Evolutionary conservation across 2,888 invertebrate species (phyloP), one percentile per base, ranked within the genome.

Genomic region (Drosophila percnosoma): DNA sequence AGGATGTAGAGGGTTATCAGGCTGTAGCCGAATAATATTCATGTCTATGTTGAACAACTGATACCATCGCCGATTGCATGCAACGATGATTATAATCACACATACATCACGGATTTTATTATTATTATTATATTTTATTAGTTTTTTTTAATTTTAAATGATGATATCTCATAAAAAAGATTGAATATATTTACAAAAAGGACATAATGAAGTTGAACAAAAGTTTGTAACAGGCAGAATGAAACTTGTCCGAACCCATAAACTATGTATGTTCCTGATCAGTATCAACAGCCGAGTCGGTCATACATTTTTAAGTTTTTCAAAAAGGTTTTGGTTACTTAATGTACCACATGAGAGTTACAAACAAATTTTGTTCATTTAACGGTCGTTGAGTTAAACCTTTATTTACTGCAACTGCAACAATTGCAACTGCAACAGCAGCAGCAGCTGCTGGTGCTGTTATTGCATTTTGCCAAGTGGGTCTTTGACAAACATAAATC

Each of bases 401-500:
- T 65, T 60, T 42, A 71, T 71, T 64, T 59, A 33, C 29, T 48
- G 54, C 45, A 38, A 27, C 10, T 55, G 52, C 31, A 10, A 31
- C 55, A 55, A 38, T n/a, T 55, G 38, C 38, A 38, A n/a, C 27
- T 33, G 33, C 38, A 36, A 29, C 51, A 52, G 61, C 51, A 33
- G 29, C 36, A 55, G 11, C 27, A 1, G 54, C 55, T n/a, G 10
- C 31, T 29, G 55, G 57, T 31, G 42, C 64, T 58, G 58, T 45
- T 78, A 62, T 73, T 78, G 73, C 73, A 62, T 71, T 63, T 57
- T 40, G 53, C 53, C 61, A 52, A 73, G 67, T 60, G 66, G 53
- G 55, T 42, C 67, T 67, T 57, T 60, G 72, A 57, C 77, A 77
- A 68, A 59, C 49, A 68, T 53, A 64, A 78, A 51, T 73, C 73